phyloP scores from a whole-genome alignment of 2,113 vertebrate species.

The Semnornis frantzii region DNA sequence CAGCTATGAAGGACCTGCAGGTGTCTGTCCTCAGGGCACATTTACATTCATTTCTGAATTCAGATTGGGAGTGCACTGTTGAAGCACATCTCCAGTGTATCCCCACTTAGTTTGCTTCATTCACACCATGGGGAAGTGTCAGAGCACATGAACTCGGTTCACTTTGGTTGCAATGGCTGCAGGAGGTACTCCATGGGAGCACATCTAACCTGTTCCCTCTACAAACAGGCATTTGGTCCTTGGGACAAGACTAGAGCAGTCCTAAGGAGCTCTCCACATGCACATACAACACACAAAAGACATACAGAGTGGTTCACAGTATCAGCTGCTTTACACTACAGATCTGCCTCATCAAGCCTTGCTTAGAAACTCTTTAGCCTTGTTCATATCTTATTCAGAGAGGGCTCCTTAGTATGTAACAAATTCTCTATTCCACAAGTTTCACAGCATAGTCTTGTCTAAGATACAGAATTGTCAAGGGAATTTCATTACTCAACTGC shows the following conservation, averaged over 20 bases:
- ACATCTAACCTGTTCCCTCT: neutral
- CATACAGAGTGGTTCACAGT: neutral
- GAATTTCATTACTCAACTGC: neutral
- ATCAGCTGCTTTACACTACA: neutral
- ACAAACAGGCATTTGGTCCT: neutral
- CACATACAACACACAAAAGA: neutral
- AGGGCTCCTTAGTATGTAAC: neutral
- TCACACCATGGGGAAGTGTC: neutral
- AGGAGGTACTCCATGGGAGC: neutral
- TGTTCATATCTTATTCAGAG: neutral
- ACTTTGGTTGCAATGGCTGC: neutral
- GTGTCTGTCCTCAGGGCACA: neutral
- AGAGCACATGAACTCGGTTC: neutral
- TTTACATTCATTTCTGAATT: neutral
- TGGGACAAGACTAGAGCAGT: neutral
- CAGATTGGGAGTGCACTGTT: neutral
- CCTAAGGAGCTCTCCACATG: rapidly evolving
- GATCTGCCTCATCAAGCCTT: neutral
- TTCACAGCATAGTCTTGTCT: neutral
- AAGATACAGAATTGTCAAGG: neutral
- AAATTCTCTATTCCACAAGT: neutral
- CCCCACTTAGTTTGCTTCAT: neutral
- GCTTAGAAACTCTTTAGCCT: neutral
- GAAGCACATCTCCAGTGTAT: neutral
- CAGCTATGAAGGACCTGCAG: neutral